Evolutionary conservation across 2,888 invertebrate species (phyloP).

Genomic region (Diadegma fenestrale): DNA sequence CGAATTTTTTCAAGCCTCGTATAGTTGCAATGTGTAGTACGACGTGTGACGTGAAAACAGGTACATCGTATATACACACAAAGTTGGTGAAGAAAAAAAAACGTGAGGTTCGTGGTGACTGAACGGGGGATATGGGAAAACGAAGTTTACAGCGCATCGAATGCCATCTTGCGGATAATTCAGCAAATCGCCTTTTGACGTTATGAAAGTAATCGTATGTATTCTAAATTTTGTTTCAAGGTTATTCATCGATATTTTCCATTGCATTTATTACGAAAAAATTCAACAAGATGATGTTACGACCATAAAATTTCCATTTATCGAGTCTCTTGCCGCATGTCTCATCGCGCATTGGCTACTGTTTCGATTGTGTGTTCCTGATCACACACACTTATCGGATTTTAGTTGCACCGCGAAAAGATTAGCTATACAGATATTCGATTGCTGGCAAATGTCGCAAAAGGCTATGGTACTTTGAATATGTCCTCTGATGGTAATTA

Average conservation of each 20-base stretch:
- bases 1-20: constrained; percentile 57
- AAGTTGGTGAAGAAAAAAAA: constrained; percentile 19
- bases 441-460: not conserved
- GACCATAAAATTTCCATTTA: not conserved
- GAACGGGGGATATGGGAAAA: constrained; percentile 13
- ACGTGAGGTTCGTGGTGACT: constrained; percentile 4
- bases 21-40: constrained; percentile 55
- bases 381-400: not conserved
- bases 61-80: constrained; percentile 57
- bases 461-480: not conserved
- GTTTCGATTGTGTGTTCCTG: not conserved
- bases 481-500: constrained; percentile 14
- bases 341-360: not conserved
- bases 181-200: constrained; percentile 9
- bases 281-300: not conserved
- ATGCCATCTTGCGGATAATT: constrained; percentile 62
- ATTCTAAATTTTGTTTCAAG: constrained; percentile 14
- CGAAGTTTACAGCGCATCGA: not conserved
- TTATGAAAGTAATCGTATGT: not conserved
- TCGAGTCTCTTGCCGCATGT: not conserved
- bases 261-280: not conserved
- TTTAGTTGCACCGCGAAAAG: not conserved
- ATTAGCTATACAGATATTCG: not conserved
- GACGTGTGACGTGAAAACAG: constrained; percentile 65
- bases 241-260: not conserved